phyloP scores from a whole-genome alignment of 1,140 invertebrate species.

The Pentalonia nigronervosa region DNA sequence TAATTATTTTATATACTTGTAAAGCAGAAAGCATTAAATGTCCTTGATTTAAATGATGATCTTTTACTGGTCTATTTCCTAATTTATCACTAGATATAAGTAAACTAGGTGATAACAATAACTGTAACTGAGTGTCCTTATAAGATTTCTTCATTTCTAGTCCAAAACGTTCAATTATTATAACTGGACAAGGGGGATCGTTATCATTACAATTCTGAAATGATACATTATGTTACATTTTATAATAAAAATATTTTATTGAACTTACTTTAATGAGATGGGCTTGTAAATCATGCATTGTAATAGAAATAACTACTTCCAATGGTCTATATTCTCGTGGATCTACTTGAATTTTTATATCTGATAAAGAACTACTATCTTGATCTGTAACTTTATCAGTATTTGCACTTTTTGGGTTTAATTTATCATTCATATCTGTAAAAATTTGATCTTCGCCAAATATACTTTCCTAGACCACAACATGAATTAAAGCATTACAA shows the following conservation, averaged over 20 bases:
- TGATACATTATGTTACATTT: neutral
- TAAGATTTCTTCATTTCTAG: conserved; percentile 97
- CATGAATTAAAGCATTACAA: neutral
- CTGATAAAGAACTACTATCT: conserved; percentile 65
- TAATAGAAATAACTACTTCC: conserved; percentile 91
- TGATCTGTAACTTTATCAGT: conserved; percentile 52
- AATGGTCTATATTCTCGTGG: conserved; percentile 85
- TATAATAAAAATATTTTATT: conserved; percentile 25
- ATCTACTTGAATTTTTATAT: conserved; percentile 76
- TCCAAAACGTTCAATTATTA: conserved; percentile 88
- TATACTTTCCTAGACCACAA: conserved; percentile 81
- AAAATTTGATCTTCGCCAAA: conserved; percentile 94
- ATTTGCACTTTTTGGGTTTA: conserved; percentile 60
- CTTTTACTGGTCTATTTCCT: conserved; percentile 65
- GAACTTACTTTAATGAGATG: conserved; percentile 80
- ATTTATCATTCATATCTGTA: conserved; percentile 78
- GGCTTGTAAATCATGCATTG: conserved; percentile 92
- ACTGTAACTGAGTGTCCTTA: conserved; percentile 87
- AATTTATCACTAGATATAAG: conserved; percentile 79
- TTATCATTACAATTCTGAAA: conserved; percentile 80
- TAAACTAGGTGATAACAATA: conserved; percentile 88
- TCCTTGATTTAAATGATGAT: conserved; percentile 84
- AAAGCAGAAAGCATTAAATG: conserved; percentile 89
- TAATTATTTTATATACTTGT: conserved; percentile 69
- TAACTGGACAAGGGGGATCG: conserved; percentile 88